Conservation (phyloP, 30 jellyfish, hydroid and myxozoan species). For the Nemopilema nomurai region DNA sequence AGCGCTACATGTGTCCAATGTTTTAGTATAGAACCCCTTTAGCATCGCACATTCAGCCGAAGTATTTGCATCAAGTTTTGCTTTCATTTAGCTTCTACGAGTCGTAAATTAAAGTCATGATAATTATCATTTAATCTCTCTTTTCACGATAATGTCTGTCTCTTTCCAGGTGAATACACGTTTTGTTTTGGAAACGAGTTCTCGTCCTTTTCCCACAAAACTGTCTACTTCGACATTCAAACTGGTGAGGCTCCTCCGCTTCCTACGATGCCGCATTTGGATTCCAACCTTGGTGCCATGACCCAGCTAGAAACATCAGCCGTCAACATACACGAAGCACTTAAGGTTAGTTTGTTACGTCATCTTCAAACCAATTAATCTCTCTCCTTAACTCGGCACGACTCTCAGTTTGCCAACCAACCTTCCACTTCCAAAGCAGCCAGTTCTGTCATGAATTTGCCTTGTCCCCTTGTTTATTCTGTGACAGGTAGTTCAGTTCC, state of each 20-base stretch:
- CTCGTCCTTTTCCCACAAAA: conserved; percentile 93
- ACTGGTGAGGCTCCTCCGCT: conserved; percentile 73
- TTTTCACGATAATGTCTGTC: background rate
- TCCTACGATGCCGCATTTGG: conserved; percentile 55
- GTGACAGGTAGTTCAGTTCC: background rate
- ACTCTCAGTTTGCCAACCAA: background rate
- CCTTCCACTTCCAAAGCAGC: background rate
- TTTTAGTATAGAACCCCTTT: no score
- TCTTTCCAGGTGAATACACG: conserved; percentile 71
- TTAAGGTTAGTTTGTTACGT: conserved; percentile 51
- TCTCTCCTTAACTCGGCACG: background rate
- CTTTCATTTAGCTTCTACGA: no score
- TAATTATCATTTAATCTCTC: background rate
- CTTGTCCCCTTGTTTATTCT: background rate
- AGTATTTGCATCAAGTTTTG: no score
- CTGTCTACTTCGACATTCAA: conserved; percentile 86
- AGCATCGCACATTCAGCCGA: no score
- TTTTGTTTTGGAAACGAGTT: conserved; percentile 94
- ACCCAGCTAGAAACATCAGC: conserved; percentile 91
- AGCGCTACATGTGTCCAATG: no score
- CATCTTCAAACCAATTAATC: no score
- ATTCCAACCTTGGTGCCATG: conserved; percentile 78
- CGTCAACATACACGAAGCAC: conserved; percentile 80
- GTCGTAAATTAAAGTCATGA: background rate
- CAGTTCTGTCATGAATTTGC: background rate